Evolutionary conservation across 1,140 invertebrate species (phyloP).

Genomic region (Drosophila virilis): DNA sequence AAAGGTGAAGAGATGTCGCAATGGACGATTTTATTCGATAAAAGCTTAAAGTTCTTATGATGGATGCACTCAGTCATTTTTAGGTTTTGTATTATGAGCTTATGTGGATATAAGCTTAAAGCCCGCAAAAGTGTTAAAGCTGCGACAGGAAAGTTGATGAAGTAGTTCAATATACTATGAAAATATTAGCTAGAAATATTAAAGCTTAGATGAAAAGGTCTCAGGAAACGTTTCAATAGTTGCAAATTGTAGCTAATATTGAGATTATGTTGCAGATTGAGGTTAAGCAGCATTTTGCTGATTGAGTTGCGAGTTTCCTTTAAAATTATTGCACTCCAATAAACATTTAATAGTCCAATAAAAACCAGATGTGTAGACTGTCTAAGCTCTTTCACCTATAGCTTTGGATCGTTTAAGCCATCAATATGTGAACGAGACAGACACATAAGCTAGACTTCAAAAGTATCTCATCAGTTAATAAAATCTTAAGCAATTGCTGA

Average conservation of each 20-base stretch:
- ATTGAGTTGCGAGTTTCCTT: not conserved
- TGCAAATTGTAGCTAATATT: not conserved
- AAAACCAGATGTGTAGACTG: not conserved
- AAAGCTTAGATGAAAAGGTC: not conserved
- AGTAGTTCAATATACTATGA: too few species aligned
- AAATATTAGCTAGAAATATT: not conserved
- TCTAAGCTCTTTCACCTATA: not conserved
- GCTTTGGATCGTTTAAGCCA: conserved; percentile 3
- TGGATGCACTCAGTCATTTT: too few species aligned
- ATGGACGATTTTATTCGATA: not conserved
- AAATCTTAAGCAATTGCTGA: conserved; percentile 3
- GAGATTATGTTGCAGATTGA: not conserved
- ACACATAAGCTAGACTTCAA: not conserved
- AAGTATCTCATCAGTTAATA: not conserved
- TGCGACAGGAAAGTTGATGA: too few species aligned
- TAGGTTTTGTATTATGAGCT: too few species aligned
- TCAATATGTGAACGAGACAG: conserved; percentile 6
- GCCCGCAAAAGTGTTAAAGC: too few species aligned
- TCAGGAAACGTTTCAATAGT: too few species aligned
- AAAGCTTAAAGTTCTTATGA: too few species aligned
- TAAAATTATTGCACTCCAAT: not conserved
- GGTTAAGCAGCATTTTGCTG: not conserved
- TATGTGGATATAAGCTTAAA: too few species aligned
- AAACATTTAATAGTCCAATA: not conserved
- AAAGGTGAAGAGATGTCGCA: too few species aligned